Conservation (phyloP, 2,113 vertebrate species). For the Calonectris borealis region DNA sequence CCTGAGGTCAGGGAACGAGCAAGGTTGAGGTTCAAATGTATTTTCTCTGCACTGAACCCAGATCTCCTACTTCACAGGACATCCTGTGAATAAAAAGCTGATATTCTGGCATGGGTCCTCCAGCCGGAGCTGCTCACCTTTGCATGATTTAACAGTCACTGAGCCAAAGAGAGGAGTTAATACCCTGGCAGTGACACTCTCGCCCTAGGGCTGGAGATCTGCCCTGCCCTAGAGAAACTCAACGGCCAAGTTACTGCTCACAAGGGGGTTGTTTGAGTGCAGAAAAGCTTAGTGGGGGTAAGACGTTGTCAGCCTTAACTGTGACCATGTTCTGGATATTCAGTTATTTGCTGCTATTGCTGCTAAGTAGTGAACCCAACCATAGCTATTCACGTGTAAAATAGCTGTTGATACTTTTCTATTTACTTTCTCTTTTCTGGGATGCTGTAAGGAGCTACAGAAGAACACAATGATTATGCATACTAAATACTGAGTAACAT, state of each 20-base stretch:
- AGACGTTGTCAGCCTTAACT: not conserved
- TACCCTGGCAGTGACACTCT: not conserved
- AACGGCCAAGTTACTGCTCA: not conserved
- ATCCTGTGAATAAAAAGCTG: not conserved
- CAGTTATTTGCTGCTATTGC: too few relatives aligned
- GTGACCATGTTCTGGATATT: not conserved
- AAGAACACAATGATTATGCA: not conserved
- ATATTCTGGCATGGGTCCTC: too few relatives aligned
- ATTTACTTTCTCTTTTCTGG: not conserved
- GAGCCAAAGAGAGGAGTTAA: not conserved
- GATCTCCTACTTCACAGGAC: too few relatives aligned
- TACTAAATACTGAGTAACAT: not conserved
- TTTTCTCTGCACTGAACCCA: not conserved
- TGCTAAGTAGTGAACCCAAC: not conserved
- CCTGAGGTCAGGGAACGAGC: not conserved
- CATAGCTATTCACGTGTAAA: fast-evolving
- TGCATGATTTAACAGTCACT: fast-evolving
- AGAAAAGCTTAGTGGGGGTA: not conserved
- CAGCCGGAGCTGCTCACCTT: not conserved
- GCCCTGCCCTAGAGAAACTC: not conserved
- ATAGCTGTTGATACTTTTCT: too few relatives aligned
- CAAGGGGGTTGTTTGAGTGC: fast-evolving
- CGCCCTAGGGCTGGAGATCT: too few relatives aligned
- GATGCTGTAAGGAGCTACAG: not conserved
- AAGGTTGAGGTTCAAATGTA: fast-evolving